Percentiles rank a stretch among this genome's conserved stretches.
phyloP scores from a whole-genome alignment of 2,113 vertebrate genomes.

The Eublepharis macularius region DNA sequence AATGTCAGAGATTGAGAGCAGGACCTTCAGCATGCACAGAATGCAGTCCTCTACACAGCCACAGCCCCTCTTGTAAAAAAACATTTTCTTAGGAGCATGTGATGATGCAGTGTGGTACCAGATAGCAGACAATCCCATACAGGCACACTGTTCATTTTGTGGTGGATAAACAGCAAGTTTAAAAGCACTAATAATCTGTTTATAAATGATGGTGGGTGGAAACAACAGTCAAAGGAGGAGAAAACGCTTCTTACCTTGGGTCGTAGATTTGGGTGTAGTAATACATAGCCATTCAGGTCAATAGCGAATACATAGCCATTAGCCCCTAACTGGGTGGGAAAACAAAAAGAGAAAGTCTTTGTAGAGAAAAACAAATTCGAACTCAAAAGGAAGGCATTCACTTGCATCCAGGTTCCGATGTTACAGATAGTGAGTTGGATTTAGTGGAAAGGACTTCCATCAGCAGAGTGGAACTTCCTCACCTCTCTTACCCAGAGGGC shows the following conservation, averaged over 20 bases:
- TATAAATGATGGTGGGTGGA: not conserved
- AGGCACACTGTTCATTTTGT: not conserved
- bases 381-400: not conserved
- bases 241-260: slow-evolving; percentile 83
- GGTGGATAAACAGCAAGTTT: not conserved
- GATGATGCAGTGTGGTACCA: not conserved
- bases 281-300: slow-evolving; percentile 82
- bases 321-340: slow-evolving; percentile 86
- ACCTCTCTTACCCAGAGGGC: too few relatives aligned
- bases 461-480: too few relatives aligned
- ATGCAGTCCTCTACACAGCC: too few relatives aligned
- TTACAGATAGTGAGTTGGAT: too few relatives aligned
- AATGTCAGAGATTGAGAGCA: too few relatives aligned
- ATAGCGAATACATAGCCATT: slow-evolving; percentile 86
- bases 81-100: not conserved
- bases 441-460: too few relatives aligned
- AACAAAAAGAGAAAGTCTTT: slow-evolving; percentile 5
- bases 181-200: not conserved
- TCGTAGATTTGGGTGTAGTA: slow-evolving; percentile 84
- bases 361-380: slow-evolving; percentile 15
- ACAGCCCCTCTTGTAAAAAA: too few relatives aligned
- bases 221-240: not conserved
- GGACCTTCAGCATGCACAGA: too few relatives aligned
- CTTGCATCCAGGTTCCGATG: too few relatives aligned
- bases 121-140: not conserved